Conservation (phyloP, 2,113 vertebrate genomes). For the Paradoxurus hermaphroditus region DNA sequence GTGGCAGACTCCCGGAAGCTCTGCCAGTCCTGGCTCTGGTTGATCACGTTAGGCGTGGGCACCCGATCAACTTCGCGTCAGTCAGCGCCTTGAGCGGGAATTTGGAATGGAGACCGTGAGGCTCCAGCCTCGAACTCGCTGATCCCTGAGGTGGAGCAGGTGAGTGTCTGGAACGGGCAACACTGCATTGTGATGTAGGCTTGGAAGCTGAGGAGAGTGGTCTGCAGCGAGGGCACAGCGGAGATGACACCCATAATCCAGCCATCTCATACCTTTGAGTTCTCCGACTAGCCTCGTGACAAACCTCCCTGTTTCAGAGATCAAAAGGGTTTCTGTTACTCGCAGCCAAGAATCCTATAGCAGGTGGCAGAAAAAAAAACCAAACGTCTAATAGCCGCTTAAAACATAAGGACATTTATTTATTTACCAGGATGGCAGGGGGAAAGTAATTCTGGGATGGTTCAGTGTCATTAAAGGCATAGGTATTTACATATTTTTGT, state of each 20-base stretch:
- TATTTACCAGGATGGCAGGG: not conserved
- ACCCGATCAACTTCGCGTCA: rapidly evolving
- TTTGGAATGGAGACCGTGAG: not conserved
- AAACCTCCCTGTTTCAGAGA: not conserved
- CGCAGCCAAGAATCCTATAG: not conserved
- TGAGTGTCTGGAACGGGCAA: not conserved
- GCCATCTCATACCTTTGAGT: not conserved
- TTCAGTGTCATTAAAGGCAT: not conserved
- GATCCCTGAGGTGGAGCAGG: not conserved
- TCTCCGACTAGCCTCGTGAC: not conserved
- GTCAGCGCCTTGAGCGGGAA: not conserved
- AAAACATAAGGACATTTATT: not conserved
- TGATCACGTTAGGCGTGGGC: not conserved
- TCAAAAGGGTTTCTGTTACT: not conserved
- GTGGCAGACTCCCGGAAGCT: not conserved
- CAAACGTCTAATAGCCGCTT: not conserved
- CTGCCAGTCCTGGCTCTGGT: not conserved
- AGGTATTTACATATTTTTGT: not conserved
- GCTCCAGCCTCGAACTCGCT: not conserved
- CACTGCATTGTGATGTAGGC: rapidly evolving
- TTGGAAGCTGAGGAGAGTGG: not conserved
- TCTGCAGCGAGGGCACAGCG: not conserved
- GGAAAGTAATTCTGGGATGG: not conserved
- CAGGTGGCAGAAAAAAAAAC: not conserved
- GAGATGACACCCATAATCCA: not conserved